Evolutionary conservation across 2,888 invertebrate species (phyloP), one percentile per base, ranked within the genome.

Genomic region (Rhabditoides inermis): DNA sequence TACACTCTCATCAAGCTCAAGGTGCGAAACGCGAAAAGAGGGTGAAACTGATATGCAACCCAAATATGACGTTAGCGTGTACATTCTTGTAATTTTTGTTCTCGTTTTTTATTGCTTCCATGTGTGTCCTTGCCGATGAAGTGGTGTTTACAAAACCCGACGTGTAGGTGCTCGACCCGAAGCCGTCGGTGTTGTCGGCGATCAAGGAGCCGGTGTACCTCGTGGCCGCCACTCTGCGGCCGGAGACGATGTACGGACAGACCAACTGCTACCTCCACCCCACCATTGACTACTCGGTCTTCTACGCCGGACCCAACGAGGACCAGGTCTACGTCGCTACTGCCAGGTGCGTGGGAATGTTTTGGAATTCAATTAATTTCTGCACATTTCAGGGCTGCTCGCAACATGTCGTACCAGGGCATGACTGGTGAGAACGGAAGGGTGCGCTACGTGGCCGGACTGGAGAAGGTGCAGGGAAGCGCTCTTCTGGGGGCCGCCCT

Each of bases 161-260:
- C n/a, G 45, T 53, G 6, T 36, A 61, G 53, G 62, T 68, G n/a
- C 35, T 68, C 6, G 81, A 85, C 69, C 88, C 89, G 0, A 83
- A 84, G 63, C 88, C 88, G 12, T 72, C 56, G 57, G 77, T 42
- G 78, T 83, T 60, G 72, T 80, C 61, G 80, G 80, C 45, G 82
- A 83, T 75, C 77, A 82, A 55, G 25, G 60, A 63, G 54, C 63
- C 72, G 2, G 82, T 90, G n/a, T 88, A 81, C 77, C 81, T 98
- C 56, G 91, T 98, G 12, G 94, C 94, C 20, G 98, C 94, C 7
- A 99, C 98, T 4, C 81, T 99, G n/a, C 83, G 95, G 55, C 94
- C 98, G 1, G 98, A 98, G 81, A 98, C 98, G 1, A 95, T 98
- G 95, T 99, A 94, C 76, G 98, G 98, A 0, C 98, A 98, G 81